Evolutionary conservation across 2,888 invertebrate genomes (phyloP).

Genomic region (Drosophila fulvimacula): DNA sequence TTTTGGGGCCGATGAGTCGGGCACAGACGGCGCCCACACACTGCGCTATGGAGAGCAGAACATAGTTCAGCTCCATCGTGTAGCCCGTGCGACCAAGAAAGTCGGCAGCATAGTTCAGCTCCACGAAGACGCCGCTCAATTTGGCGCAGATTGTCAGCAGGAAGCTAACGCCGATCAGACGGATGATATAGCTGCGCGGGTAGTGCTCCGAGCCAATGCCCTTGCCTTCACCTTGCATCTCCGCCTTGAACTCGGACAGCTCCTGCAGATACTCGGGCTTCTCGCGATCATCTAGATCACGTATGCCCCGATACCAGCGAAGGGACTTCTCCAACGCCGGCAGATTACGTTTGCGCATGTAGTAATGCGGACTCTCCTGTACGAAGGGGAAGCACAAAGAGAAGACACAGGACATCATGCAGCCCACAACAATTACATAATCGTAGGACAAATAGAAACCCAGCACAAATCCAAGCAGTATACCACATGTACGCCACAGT

Average conservation of each 20-base stretch:
- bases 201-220: constrained; percentile 33
- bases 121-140: constrained; percentile 77
- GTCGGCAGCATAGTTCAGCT: constrained; percentile 76
- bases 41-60: constrained; percentile 72
- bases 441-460: constrained; percentile 69
- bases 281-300: constrained; percentile 76
- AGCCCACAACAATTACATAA: constrained; percentile 69
- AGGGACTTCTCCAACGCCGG: constrained; percentile 79
- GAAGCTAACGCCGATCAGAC: constrained; percentile 68
- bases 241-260: constrained; percentile 67
- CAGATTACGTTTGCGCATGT: constrained; percentile 66
- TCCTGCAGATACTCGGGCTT: constrained; percentile 74
- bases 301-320: constrained; percentile 83
- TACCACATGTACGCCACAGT: constrained; percentile 75
- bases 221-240: constrained; percentile 34
- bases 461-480: constrained; percentile 72
- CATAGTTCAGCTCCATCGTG: constrained; percentile 58
- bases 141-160: constrained; percentile 76
- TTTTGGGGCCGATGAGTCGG: constrained; percentile 57
- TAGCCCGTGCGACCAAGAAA: constrained; percentile 54
- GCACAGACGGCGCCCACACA: constrained; percentile 71
- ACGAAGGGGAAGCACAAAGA: constrained; percentile 80
- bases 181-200: constrained; percentile 54
- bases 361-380: constrained; percentile 82
- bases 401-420: constrained; percentile 71